Evolutionary conservation across 2,797 vertebrate genomes (phyloP).

Genomic region (Acanthurus tractus): DNA sequence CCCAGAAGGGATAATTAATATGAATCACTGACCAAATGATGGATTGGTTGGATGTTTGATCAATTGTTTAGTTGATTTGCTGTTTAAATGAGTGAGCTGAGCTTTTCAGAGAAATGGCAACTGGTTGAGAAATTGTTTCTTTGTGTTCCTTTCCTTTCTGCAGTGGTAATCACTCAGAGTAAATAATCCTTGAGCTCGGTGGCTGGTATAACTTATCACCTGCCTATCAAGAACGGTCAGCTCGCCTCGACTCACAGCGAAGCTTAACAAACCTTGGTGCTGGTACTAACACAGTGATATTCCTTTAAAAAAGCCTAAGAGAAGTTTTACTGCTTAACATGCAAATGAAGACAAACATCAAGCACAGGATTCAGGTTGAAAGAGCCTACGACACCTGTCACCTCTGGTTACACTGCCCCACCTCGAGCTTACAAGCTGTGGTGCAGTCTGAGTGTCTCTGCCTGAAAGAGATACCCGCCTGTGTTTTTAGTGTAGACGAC

Average conservation of each 20-base stretch:
- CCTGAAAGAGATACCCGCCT: slow-evolving; percentile 50
- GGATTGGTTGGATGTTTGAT: slow-evolving; percentile 18
- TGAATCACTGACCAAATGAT: slow-evolving; percentile 28
- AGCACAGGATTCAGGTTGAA: neutral
- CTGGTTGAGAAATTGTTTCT: neutral
- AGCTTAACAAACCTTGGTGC: neutral
- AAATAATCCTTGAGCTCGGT: neutral
- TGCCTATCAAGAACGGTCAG: neutral
- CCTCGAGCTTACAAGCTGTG: slow-evolving; percentile 39
- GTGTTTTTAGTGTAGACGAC: slow-evolving; percentile 48
- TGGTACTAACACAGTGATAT: neutral
- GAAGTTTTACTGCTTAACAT: slow-evolving; percentile 45
- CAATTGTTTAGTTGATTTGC: slow-evolving; percentile 30
- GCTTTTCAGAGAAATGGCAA: slow-evolving; percentile 1
- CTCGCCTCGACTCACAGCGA: neutral
- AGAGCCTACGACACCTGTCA: slow-evolving; percentile 58
- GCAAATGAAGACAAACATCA: slow-evolving; percentile 43
- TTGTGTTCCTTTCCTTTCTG: neutral
- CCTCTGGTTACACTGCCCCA: slow-evolving; percentile 37
- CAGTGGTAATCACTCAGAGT: neutral
- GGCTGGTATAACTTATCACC: neutral
- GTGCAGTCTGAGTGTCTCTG: slow-evolving; percentile 33
- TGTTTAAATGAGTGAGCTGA: slow-evolving; percentile 16
- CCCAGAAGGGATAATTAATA: slow-evolving; percentile 22
- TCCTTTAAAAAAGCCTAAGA: neutral